Base-by-base conservation (phyloP, 2,113 vertebrate genomes). In the Campylorhamphus procurvoides region DNA sequence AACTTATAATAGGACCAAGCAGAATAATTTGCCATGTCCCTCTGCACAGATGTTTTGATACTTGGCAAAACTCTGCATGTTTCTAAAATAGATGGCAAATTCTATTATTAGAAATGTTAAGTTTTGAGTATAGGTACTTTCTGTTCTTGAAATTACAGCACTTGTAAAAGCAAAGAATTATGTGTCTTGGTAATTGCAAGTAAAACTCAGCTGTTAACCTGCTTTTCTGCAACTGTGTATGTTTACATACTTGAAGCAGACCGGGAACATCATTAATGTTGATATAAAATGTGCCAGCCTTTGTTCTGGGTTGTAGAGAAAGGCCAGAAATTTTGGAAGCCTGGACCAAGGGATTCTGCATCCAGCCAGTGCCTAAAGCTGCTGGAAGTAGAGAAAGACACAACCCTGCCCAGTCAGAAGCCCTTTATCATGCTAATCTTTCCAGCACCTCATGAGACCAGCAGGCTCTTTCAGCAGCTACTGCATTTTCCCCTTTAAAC, bases 121-220 rank as follows among this genome's bases (percentile, higher is more conserved):
- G 10, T 50, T 95, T 87, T 69, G 56, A 77, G 42, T 53, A 53
- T 14, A 83, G 42, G 71, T 85, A 63, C 37, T 53, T 93, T 88
- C 55, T 87, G 14, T 77, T 83, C 47, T 86, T 74, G 31, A 86
- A 86, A 88, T 88, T 75, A 74, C n/a, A 52, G 59, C 72, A 24
- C 73, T 88, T 94, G 44, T 72, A 84, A 95, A 92, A 83, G 47
- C 60, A 84, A 95, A 82, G 49, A 91, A 87, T 58, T 59, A 49
- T n/a, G 22, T 66, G 28, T 47, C 55, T 63, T 63, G 24, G n/a
- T 49, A 90, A 71, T 15, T 68, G 39, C 40, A 78, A 60, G 25
- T 16, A 76, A 91, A 87, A 84, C 42, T 31, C 59, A 72, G 72
- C 64, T 67, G 28, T 60, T 95, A 78, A 74, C 52, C 49, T 74